phyloP scores from a whole-genome alignment of 2,888 invertebrate species.

The Pinctada fucata region DNA sequence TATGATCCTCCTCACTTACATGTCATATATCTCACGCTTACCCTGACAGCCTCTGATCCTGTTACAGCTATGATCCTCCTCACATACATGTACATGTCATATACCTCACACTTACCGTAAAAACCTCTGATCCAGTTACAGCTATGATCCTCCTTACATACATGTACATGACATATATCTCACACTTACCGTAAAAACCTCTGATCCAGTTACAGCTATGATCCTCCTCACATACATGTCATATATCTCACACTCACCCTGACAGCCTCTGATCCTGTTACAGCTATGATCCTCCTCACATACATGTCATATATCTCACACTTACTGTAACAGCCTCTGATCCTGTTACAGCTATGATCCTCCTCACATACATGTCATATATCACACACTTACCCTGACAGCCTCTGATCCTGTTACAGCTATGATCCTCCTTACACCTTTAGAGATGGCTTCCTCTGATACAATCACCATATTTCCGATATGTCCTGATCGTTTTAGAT shows the following conservation, averaged over 20 bases:
- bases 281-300: slow-evolving; percentile 95
- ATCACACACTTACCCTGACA: slow-evolving; percentile 60
- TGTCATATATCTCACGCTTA: slow-evolving; percentile 31
- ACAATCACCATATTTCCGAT: slow-evolving; percentile 96
- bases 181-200: slow-evolving; percentile 74
- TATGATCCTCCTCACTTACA: too few relatives aligned
- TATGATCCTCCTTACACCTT: slow-evolving; percentile 97
- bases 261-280: slow-evolving; percentile 94
- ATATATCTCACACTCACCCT: slow-evolving; percentile 59
- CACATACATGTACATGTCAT: too few relatives aligned
- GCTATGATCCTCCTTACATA: slow-evolving; percentile 94
- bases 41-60: slow-evolving; percentile 88
- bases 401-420: slow-evolving; percentile 98
- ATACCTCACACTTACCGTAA: slow-evolving; percentile 60
- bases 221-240: too few relatives aligned
- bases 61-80: slow-evolving; percentile 81
- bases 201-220: slow-evolving; percentile 88
- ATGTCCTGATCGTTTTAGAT: slow-evolving; percentile 92
- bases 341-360: too few relatives aligned
- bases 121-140: slow-evolving; percentile 94
- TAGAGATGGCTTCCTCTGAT: slow-evolving; percentile 99
- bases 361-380: too few relatives aligned
- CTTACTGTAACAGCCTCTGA: too few relatives aligned
- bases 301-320: too few relatives aligned
- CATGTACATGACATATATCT: too few relatives aligned